These are phyloP conservation scores for Drosophila tanythrix DNA, from an alignment of 2,888 invertebrate species.

Conservation along the genomic window DNA sequence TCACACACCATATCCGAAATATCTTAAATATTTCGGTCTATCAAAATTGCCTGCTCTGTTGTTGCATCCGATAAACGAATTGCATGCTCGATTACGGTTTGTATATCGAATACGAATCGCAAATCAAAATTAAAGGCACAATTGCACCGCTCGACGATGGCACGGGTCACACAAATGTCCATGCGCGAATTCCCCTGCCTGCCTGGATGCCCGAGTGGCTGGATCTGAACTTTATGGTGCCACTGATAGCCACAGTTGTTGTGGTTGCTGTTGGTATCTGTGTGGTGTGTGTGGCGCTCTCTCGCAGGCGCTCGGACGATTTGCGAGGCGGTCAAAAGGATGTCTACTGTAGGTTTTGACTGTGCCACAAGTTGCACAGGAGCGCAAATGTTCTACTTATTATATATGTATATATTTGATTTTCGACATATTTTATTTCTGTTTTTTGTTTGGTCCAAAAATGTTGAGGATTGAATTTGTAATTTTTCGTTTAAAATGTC, in stretches of 20 bases:
- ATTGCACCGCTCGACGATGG: conserved; percentile 91
- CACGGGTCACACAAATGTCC: conserved; percentile 84
- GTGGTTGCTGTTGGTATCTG: conserved; percentile 95
- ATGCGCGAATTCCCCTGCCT: conserved; percentile 86
- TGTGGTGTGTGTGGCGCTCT: conserved; percentile 95
- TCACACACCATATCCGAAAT: conserved; percentile 12
- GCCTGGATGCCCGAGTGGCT: conserved; percentile 94
- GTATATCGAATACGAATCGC: conserved; percentile 11
- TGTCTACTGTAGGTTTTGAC: conserved; percentile 89
- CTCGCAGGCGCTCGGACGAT: conserved; percentile 92
- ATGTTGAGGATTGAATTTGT: conserved; percentile 12
- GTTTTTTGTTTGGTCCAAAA: conserved; percentile 38
- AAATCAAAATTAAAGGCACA: conserved; percentile 87
- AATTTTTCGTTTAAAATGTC: conserved; percentile 4
- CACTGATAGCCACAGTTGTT: conserved; percentile 94
- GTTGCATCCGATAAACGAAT: conserved; percentile 53
- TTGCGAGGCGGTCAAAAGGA: conserved; percentile 92
- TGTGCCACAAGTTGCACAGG: conserved; percentile 14
- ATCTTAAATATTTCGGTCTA: conserved; percentile 37
- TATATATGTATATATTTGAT: conserved; percentile 16
- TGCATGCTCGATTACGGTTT: conserved; percentile 49
- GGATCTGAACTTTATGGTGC: conserved; percentile 95
- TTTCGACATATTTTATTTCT: conserved; percentile 62
- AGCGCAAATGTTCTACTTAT: conserved; percentile 8
- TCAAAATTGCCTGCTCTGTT: conserved; percentile 59